These are phyloP conservation scores for Andrena trimmerana DNA, from an alignment of 2,888 invertebrate species.

Conservation along the genomic window DNA sequence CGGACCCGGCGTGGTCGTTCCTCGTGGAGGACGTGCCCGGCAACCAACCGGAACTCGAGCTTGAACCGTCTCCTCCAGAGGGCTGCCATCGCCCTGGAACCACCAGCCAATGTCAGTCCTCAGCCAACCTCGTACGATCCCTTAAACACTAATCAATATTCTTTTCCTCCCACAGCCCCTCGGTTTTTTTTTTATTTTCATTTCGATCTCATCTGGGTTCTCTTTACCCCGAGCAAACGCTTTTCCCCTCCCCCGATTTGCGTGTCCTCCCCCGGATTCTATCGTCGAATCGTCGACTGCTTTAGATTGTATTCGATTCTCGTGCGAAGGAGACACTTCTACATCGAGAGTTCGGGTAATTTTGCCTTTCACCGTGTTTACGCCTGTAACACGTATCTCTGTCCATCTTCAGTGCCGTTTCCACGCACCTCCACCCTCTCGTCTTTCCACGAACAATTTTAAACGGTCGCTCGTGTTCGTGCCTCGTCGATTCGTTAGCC, in stretches of 20 bases:
- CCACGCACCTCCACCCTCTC: conserved; percentile 44
- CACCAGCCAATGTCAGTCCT: conserved; percentile 85
- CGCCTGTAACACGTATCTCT: conserved; percentile 8
- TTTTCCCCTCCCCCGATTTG: conserved; percentile 43
- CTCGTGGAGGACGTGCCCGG: conserved; percentile 79
- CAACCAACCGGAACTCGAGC: conserved; percentile 83
- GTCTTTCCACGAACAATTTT: conserved; percentile 29
- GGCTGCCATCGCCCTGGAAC: conserved; percentile 86
- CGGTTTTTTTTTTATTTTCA: conserved; percentile 47
- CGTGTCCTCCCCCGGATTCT: conserved; percentile 43
- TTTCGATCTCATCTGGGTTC: conserved; percentile 12
- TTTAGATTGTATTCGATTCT: neutral
- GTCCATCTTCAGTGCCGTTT: conserved; percentile 48
- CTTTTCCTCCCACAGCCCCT: conserved; percentile 66
- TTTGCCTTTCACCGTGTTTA: conserved; percentile 9
- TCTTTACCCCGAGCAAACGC: conserved; percentile 31
- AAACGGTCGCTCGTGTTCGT: conserved; percentile 38
- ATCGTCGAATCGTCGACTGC: conserved; percentile 38
- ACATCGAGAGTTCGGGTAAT: neutral
- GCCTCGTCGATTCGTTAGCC: conserved; percentile 47
- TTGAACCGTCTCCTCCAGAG: conserved; percentile 84
- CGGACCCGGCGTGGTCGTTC: conserved; percentile 79
- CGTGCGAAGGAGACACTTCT: conserved; percentile 3
- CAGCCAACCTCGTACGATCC: conserved; percentile 83
- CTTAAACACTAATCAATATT: conserved; percentile 83